These are phyloP conservation scores for Mastacembelus armatus DNA, from an alignment of 2,797 vertebrate species.

Conservation along the genomic window DNA sequence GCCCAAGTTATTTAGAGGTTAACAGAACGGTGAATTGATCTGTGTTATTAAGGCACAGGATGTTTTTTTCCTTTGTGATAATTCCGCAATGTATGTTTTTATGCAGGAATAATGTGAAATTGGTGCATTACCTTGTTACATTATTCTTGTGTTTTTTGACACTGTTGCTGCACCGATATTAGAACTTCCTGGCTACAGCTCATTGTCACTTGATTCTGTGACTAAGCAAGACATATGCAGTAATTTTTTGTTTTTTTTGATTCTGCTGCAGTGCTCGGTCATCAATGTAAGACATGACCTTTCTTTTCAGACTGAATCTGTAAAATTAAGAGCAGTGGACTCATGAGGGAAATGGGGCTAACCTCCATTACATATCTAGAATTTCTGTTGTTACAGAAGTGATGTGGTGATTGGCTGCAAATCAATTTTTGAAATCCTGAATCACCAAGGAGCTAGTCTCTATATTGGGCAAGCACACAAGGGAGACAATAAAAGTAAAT, in stretches of 20 bases:
- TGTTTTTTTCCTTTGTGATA: background rate
- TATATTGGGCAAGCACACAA: conserved; percentile 34
- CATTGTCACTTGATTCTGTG: background rate
- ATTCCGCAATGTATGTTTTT: background rate
- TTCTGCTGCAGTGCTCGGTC: background rate
- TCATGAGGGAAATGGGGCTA: background rate
- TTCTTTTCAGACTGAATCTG: background rate
- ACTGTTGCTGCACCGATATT: background rate
- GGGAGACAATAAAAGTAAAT: conserved; percentile 48
- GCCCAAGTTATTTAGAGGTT: too few relatives aligned
- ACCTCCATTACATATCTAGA: background rate
- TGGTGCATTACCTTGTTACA: too few relatives aligned
- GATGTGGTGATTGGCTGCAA: conserved; percentile 8
- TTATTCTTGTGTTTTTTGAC: background rate
- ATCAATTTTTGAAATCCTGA: conserved; percentile 28
- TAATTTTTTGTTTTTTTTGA: conserved; percentile 1
- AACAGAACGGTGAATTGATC: too few relatives aligned
- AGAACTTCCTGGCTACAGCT: background rate
- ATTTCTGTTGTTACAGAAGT: conserved; percentile 10
- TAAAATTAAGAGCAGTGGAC: conserved; percentile 11
- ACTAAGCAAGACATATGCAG: too few relatives aligned
- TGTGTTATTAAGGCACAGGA: too few relatives aligned
- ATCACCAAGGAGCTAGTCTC: conserved; percentile 40
- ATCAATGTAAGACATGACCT: background rate
- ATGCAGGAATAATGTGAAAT: background rate